A percentile compares a stretch with the other conserved stretches of the same genome.
These are phyloP conservation scores for Apodemia mormo DNA, from an alignment of 2,888 invertebrate genomes.

Conservation along the genomic window DNA sequence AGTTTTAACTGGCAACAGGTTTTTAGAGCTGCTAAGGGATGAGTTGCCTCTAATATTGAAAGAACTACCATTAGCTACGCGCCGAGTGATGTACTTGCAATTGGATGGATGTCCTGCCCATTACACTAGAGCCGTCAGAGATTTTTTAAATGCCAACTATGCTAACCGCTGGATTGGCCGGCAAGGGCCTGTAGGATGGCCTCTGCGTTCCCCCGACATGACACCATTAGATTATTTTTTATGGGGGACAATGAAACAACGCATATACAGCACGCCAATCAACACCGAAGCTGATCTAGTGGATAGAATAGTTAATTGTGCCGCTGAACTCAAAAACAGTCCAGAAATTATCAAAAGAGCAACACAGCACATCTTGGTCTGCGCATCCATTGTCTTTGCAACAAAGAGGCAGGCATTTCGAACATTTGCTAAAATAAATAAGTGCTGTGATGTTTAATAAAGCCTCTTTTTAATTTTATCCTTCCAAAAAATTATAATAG, in stretches of 20 bases:
- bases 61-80: too few species aligned
- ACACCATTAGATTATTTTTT: background rate
- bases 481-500: too few species aligned
- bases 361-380: background rate
- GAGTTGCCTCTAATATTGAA: background rate
- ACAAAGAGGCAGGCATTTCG: slow-evolving; percentile 4
- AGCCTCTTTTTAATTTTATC: background rate
- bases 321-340: background rate
- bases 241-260: background rate
- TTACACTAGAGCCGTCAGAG: background rate
- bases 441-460: background rate
- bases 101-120: background rate
- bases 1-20: background rate
- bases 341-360: background rate
- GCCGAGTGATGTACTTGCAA: background rate
- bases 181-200: too few species aligned
- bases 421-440: slow-evolving; percentile 4
- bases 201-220: too few species aligned
- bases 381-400: background rate
- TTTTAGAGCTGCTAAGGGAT: too few species aligned
- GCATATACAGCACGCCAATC: too few species aligned
- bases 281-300: background rate
- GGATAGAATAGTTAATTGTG: background rate
- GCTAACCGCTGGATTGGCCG: too few species aligned
- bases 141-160: background rate